Conservation (phyloP, 2,888 invertebrate genomes). For the Cremastobaeus sp. region DNA sequence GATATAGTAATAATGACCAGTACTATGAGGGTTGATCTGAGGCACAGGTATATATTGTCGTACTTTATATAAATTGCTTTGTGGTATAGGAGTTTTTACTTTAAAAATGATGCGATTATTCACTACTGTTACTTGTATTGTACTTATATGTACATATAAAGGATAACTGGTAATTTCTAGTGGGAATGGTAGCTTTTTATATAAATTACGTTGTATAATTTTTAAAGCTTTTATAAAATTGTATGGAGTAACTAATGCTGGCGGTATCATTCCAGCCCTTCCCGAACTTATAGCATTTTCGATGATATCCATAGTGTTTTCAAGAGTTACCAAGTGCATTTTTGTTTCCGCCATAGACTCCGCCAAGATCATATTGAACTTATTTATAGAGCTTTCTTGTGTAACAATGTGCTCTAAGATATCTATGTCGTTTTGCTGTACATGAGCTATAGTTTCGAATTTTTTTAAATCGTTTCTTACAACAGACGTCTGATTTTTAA, state of each 20-base stretch:
- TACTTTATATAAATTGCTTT: background rate
- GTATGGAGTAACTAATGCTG: constrained; percentile 2
- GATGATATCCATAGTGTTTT: background rate
- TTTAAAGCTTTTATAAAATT: constrained; percentile 1
- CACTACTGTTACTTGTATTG: background rate
- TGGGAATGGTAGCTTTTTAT: constrained; percentile 11
- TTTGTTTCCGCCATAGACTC: background rate
- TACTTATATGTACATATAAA: constrained; percentile 3
- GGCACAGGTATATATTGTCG: background rate
- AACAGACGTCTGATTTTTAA: constrained; percentile 21
- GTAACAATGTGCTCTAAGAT: background rate
- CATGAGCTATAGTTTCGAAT: background rate
- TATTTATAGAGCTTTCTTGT: constrained; percentile 1
- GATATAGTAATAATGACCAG: constrained; percentile 3
- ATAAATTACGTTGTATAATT: background rate
- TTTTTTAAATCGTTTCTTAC: constrained; percentile 10
- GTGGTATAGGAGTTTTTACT: constrained; percentile 9
- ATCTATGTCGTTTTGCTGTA: background rate
- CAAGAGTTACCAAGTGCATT: background rate
- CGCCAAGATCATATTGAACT: background rate
- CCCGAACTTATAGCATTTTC: constrained; percentile 7
- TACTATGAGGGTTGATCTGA: background rate
- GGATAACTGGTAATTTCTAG: constrained; percentile 5
- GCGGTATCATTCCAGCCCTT: background rate
- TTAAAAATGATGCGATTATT: constrained; percentile 7